Evolutionary conservation across 64 coral and sea anemone genomes (phyloP), one percentile per base, ranked within the genome.

Genomic region (Trachythela sp.): DNA sequence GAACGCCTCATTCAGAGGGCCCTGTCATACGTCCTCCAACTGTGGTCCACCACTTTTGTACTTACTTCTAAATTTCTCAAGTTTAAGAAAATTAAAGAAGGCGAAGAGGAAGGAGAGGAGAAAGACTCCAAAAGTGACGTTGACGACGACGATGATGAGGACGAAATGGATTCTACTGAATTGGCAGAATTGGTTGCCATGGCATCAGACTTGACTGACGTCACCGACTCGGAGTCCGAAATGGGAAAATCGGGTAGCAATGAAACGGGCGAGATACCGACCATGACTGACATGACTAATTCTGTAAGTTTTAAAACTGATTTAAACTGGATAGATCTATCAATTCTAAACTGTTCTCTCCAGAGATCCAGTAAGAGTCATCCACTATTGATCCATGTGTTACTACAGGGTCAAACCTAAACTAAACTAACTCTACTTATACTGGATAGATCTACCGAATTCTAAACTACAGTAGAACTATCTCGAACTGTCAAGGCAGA

Each of bases 161-260:
- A 97, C 88, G 95, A 94, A 88, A 88, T 97, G 39, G 90, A 86
- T 68, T 87, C 94, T 70, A 88, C 94, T 84, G 95, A 97, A 43
- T 51, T 97, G 13, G 95, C 95, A 24, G 70, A 97, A 64, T 72
- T 97, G 40, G 95, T 97, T 90, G 95, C 95, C 48, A 97, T 97
- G 95, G 93, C 95, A 31, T 91, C 84, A 83, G 93, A 86, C 45
- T 84, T 85, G 40, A 86, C 89, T 48, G 89, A 91, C 45, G 67
- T 92, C 24, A 92, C 90, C 0, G 95, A 97, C 20, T 92, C 87
- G n/a, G 95, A 94, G 39, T 54, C 68, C 4, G 95, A 97, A 18
- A 88, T 88, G 0, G 95, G 92, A 22, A 94, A 85, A 13, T 92
- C 48, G 75, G 87, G 52, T 49, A 71, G 90, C 45, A 92, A 86